These are phyloP conservation scores for Marronus borbonicus DNA, from an alignment of 2,888 invertebrate genomes.

Conservation along the genomic window DNA sequence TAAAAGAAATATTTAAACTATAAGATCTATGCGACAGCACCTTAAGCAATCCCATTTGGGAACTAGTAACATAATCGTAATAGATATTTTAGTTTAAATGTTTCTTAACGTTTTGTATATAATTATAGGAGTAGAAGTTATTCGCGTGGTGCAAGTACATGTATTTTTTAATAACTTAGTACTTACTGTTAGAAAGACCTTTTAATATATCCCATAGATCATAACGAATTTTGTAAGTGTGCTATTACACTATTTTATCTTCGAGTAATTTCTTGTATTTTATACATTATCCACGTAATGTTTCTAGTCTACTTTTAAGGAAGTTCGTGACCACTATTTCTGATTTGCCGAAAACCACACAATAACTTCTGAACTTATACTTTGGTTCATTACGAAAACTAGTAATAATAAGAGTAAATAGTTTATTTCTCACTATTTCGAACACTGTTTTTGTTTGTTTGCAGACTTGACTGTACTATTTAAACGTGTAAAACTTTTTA, in stretches of 20 bases:
- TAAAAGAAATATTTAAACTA: slow-evolving; percentile 22
- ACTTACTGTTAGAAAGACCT: slow-evolving; percentile 12
- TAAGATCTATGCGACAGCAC: slow-evolving; percentile 1
- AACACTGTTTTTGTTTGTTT: slow-evolving; percentile 60
- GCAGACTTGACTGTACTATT: slow-evolving; percentile 65
- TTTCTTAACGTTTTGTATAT: slow-evolving; percentile 43
- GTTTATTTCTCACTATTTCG: slow-evolving; percentile 59
- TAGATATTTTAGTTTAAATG: slow-evolving; percentile 34
- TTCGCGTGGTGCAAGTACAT: slow-evolving; percentile 36
- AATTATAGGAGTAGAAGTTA: slow-evolving; percentile 41
- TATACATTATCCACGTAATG: slow-evolving; percentile 28
- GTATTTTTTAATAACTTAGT: slow-evolving; percentile 24
- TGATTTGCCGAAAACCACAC: slow-evolving; percentile 19
- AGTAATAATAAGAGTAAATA: slow-evolving; percentile 55
- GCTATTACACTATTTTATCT: slow-evolving; percentile 21
- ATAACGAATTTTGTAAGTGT: slow-evolving; percentile 23
- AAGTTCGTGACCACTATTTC: slow-evolving; percentile 4
- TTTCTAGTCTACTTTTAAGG: slow-evolving; percentile 49
- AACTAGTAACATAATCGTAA: neutral
- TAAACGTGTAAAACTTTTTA: slow-evolving; percentile 67
- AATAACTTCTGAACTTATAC: slow-evolving; percentile 42
- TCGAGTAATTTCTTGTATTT: slow-evolving; percentile 5
- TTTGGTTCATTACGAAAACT: slow-evolving; percentile 31
- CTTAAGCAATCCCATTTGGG: neutral
- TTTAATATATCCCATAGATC: slow-evolving; percentile 14